phyloP scores from a whole-genome alignment of 1,140 invertebrate species.

The Cotesia typhae region DNA sequence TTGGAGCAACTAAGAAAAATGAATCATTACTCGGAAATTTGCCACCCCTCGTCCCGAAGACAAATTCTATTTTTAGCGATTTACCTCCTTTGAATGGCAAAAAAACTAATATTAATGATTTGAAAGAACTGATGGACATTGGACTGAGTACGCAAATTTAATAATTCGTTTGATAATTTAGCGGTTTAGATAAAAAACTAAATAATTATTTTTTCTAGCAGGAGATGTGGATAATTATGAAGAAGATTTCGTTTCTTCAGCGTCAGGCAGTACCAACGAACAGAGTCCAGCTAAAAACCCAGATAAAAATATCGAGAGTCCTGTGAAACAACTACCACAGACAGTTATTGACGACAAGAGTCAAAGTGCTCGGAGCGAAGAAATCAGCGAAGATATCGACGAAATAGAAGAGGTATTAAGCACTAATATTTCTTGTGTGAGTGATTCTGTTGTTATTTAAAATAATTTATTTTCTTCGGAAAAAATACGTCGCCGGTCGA shows the following conservation, averaged over 20 bases:
- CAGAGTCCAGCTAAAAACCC: conserved; percentile 57
- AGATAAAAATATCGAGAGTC: conserved; percentile 47
- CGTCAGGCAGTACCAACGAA: conserved; percentile 61
- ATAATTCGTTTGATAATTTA: conserved; percentile 28
- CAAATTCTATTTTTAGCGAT: conserved; percentile 59
- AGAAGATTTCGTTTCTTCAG: conserved; percentile 63
- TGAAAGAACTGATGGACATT: conserved; percentile 64
- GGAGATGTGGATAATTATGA: conserved; percentile 60
- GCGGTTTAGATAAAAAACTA: conserved; percentile 12
- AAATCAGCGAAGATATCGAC: conserved; percentile 61
- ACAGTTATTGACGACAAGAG: conserved; percentile 49
- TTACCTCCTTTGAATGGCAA: conserved; percentile 60
- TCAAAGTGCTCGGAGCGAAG: conserved; percentile 54
- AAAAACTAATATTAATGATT: conserved; percentile 62
- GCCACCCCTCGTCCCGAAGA: conserved; percentile 56
- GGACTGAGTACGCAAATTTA: conserved; percentile 53
- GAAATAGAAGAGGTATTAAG: conserved; percentile 59
- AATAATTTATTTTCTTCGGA: conserved; percentile 24
- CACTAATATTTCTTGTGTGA: conserved; percentile 59
- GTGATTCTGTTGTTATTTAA: conserved; percentile 43
- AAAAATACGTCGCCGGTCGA: conserved; percentile 20
- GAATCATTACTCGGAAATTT: conserved; percentile 57
- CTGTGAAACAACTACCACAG: conserved; percentile 41
- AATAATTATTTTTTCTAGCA: conserved; percentile 42
- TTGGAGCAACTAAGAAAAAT: conserved; percentile 49